These are phyloP conservation scores for Rhingia rostrata DNA, from an alignment of 2,888 invertebrate genomes.

Conservation along the genomic window DNA sequence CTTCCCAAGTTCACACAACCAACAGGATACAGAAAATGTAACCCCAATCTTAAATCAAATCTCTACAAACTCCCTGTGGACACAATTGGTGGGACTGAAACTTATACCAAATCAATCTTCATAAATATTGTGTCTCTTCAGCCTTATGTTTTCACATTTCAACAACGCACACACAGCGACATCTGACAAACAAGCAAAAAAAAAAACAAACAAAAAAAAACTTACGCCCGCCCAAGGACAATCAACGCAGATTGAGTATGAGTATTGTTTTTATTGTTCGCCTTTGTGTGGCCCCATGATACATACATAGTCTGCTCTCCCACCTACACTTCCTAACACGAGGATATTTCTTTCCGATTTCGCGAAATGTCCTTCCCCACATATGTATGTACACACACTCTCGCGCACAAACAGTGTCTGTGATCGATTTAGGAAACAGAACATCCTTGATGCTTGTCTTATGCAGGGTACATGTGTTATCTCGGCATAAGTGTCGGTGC, in stretches of 20 bases:
- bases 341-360: slow-evolving; percentile 10
- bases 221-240: background rate
- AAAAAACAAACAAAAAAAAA: background rate
- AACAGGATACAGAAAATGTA: background rate
- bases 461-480: slow-evolving; percentile 38
- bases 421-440: slow-evolving; percentile 28
- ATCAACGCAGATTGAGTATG: background rate
- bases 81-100: background rate
- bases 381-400: too few relatives aligned
- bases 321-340: background rate
- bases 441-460: slow-evolving; percentile 34
- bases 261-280: slow-evolving; percentile 6
- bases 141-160: background rate
- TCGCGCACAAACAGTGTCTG: background rate
- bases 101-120: background rate
- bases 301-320: background rate
- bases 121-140: background rate
- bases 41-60: slow-evolving; percentile 1
- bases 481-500: slow-evolving; percentile 15
- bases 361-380: slow-evolving; percentile 14
- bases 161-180: background rate
- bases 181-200: background rate
- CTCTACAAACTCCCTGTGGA: background rate
- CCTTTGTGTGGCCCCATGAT: background rate
- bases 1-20: background rate